Evolutionary conservation across 92 coral and sea anemone genomes (phyloP), one percentile per base, ranked within the genome.

Genomic region (Hydrozoanthus gracilis): DNA sequence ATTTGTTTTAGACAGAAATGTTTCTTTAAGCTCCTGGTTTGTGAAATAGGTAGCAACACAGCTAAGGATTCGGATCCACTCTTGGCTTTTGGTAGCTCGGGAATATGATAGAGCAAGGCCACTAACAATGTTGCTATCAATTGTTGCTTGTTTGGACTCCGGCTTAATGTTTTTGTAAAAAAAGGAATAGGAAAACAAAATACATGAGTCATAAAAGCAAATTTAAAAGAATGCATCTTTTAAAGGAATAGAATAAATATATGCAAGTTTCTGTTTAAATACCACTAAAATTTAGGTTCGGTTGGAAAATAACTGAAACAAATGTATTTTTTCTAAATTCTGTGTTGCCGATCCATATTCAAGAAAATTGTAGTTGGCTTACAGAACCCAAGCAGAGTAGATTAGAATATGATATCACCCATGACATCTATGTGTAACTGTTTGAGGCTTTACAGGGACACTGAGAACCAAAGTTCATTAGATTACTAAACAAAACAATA

Each of bases 91-190:
- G 49, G 76, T 71, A 8, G 76, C 13, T n/a, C 76, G 76, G 16
- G 76, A 15, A 60, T 86, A 86, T 73, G 83, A 74, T 18, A 71
- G 50, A 10, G 88, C 77, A 14, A 86, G 69, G 51, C 88, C 88
- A 54, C 72, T 46, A 15, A 86, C 17, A 8, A 85, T 70, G 55
- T 85, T 71, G 3, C 76, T 71, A 13, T 71, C 50, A 71, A 39
- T 51, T 71, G 17, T 11, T 71, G 50, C 51, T 71, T 71, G 44
- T 4, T 71, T 71, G 13, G 76, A 71, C 51, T 71, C n/a, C 51
- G 44, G 17, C 73, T 68, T 27, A 68, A 15, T 18, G 14, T 68
- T 3, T 7, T 39, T 71, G 49, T 39, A 61, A 12, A 12, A 71
- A 73, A 73, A 45, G 56, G n/a, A 73, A 73, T 46, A 46, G 46